Evolutionary conservation across 2,113 vertebrate species (phyloP).

Genomic region (Terrapene triunguis): DNA sequence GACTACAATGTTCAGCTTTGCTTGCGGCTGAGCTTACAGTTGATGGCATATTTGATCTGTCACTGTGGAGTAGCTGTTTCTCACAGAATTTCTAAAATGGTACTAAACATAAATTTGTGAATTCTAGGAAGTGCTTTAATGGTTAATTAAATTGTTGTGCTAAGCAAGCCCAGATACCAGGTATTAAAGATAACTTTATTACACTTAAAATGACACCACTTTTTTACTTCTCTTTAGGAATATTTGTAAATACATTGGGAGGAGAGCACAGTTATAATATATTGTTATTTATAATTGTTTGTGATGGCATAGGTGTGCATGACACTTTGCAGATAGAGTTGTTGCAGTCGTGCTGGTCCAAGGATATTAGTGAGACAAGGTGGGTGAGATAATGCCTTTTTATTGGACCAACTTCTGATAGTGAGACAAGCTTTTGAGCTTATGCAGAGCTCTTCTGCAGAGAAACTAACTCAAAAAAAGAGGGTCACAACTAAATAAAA

Average conservation of each 20-base stretch:
- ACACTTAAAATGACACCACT: neutral
- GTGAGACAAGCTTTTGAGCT: neutral
- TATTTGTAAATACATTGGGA: neutral
- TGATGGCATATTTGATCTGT: constrained; percentile 55
- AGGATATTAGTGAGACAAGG: neutral
- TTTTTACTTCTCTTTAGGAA: neutral
- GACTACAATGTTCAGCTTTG: constrained; percentile 52
- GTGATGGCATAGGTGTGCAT: neutral
- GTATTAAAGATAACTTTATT: constrained; percentile 30
- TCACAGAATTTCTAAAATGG: constrained; percentile 51
- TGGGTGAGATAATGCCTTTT: neutral
- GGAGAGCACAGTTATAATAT: neutral
- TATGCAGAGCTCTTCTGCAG: neutral
- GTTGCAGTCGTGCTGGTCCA: neutral
- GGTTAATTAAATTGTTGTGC: neutral
- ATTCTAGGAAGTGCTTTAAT: constrained; percentile 29
- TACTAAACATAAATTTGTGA: constrained; percentile 44
- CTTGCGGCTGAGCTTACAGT: constrained; percentile 46
- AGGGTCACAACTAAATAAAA: neutral
- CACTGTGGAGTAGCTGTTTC: constrained; percentile 49
- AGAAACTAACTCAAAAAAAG: neutral
- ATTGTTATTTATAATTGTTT: neutral
- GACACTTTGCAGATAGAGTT: neutral
- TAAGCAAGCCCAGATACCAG: neutral
- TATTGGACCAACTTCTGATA: neutral